Evolutionary conservation across 2,888 invertebrate genomes (phyloP), one percentile per base, ranked within the genome.

Genomic region (Ichneumoninae sp.): DNA sequence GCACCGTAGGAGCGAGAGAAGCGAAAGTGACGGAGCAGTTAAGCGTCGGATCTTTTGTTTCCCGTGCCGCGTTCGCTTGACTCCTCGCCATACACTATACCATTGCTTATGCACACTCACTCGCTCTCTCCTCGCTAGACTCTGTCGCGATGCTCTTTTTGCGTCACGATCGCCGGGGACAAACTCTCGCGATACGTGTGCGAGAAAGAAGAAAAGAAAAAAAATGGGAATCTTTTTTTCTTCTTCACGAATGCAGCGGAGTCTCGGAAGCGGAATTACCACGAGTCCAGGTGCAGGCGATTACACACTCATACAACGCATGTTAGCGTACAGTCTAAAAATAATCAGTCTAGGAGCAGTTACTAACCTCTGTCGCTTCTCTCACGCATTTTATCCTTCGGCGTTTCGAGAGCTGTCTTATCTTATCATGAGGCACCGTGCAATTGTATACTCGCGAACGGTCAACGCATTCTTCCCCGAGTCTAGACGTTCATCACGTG

Each of bases 61-160:
- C 87, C 83, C 85, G 87, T 87, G 89, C 88, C 83, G 88, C 87
- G 85, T 85, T 87, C 68, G 81, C 84, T 68, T 79, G 85, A 85
- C 87, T 86, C 81, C 79, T 57, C 19, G 63, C 66, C 36, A 78
- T 65, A 47, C 73, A 69, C 63, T 30, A 13, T 63, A 69, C 50
- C 68, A 47, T 74, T 40, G 52, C 6, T 57, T 57, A 57, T 73
- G 22, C 50, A 22, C 47, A 33, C 16, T 19, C 66, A n/a, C 57
- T 36, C 63, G 22, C 75, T 8, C 54, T 68, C 78, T 78, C 54
- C 66, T 75, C 30, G 22, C 66, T 40, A 6, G 16, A 74, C 36
- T 4, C 30, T 8, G 50, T 91, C 89, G 86, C 83, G 86, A 89
- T 92, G 87, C 88, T 91, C 90, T 91, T 92, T 92, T 92, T 92